Percentiles rank a stretch among this genome's conserved stretches.
Conservation (phyloP, 2,888 invertebrate species). For the Chironomus tentans region DNA sequence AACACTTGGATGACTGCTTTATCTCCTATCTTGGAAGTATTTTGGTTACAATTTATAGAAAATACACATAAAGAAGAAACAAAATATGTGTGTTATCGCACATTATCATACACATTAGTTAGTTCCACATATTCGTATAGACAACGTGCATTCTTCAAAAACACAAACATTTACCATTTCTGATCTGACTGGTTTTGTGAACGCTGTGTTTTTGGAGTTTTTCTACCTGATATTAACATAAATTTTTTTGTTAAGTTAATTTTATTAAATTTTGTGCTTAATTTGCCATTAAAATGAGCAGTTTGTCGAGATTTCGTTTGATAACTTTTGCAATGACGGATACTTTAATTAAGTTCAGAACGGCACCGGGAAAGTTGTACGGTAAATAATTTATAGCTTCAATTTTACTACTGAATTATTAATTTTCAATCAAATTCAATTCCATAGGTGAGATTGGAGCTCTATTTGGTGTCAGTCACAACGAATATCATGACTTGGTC, state of each 20-base stretch:
- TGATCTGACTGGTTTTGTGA: not conserved
- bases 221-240: not conserved
- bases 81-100: too few relatives aligned
- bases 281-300: slow-evolving; percentile 32
- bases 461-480: slow-evolving; percentile 56
- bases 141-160: too few relatives aligned
- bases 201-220: not conserved
- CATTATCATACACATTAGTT: too few relatives aligned
- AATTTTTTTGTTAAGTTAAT: not conserved
- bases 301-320: slow-evolving; percentile 42
- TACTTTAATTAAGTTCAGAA: slow-evolving; percentile 64
- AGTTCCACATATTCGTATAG: too few relatives aligned
- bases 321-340: slow-evolving; percentile 86
- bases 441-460: slow-evolving; percentile 45
- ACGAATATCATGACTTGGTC: slow-evolving; percentile 49
- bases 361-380: slow-evolving; percentile 66
- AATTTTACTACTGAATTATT: too few relatives aligned
- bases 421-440: too few relatives aligned
- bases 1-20: too few relatives aligned
- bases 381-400: slow-evolving; percentile 30
- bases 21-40: too few relatives aligned
- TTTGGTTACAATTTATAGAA: too few relatives aligned
- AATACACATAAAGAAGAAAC: too few relatives aligned
- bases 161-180: too few relatives aligned
- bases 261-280: too few relatives aligned